Evolutionary conservation across 2,888 invertebrate genomes (phyloP).

Genomic region (Leptarthrus brevirostris): DNA sequence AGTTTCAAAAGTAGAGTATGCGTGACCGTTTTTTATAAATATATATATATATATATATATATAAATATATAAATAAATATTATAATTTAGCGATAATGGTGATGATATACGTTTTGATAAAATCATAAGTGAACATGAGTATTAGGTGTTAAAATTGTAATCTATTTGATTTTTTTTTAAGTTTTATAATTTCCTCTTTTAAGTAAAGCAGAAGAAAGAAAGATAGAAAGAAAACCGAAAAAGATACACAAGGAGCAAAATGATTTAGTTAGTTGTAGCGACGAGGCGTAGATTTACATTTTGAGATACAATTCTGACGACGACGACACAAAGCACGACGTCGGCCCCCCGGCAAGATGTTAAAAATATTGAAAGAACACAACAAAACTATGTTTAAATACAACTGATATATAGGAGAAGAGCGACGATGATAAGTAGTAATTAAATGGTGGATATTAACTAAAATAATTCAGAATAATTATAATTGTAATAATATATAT

Average conservation of each 20-base stretch:
- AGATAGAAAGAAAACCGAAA: conserved; percentile 25
- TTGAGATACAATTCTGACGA: background rate
- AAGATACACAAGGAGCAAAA: conserved; percentile 22
- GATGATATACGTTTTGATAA: conserved; percentile 49
- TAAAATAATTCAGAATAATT: conserved; percentile 48
- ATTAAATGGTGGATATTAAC: conserved; percentile 49
- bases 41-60: conserved; percentile 28
- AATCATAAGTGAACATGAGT: conserved; percentile 48
- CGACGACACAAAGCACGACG: too few relatives aligned
- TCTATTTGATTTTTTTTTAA: conserved; percentile 41
- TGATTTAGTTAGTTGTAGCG: background rate
- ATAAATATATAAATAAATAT: too few relatives aligned
- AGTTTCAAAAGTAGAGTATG: conserved; percentile 48
- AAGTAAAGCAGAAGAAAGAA: conserved; percentile 11
- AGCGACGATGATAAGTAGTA: conserved; percentile 37
- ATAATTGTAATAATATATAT: conserved; percentile 57
- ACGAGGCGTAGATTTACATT: conserved; percentile 30
- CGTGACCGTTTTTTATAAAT: conserved; percentile 46
- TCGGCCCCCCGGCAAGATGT: too few relatives aligned
- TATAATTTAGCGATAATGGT: conserved; percentile 48
- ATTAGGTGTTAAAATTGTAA: conserved; percentile 46
- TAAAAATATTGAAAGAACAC: conserved; percentile 19
- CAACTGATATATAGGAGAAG: conserved; percentile 12
- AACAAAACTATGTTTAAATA: conserved; percentile 42
- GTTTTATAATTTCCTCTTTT: conserved; percentile 40